Evolutionary conservation across 2,797 vertebrate genomes (phyloP).

Genomic region (Megaceryle alcyon): DNA sequence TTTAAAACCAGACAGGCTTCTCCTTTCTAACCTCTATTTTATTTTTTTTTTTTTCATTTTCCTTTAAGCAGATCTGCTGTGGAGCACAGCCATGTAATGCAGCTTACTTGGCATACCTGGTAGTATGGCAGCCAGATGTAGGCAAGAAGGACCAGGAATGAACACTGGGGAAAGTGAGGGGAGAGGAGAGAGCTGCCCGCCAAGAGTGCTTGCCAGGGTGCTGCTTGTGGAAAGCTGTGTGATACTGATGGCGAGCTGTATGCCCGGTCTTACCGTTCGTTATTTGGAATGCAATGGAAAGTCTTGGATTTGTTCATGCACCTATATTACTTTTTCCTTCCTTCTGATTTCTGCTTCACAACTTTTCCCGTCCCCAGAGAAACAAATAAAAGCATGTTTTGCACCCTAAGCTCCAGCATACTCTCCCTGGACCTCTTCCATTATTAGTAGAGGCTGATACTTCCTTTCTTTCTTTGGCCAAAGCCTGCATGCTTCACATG

Average conservation of each 20-base stretch:
- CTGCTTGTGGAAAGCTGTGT: not conserved
- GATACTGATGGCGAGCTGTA: not conserved
- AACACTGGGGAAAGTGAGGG: not conserved
- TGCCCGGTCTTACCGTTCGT: not conserved
- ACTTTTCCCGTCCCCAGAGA: not conserved
- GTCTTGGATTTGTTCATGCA: not conserved
- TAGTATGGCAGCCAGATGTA: not conserved
- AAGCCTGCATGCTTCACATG: conserved; percentile 29
- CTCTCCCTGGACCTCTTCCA: not conserved
- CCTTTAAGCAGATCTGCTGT: not conserved
- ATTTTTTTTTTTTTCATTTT: not conserved
- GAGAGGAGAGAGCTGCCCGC: not conserved
- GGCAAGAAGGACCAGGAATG: not conserved
- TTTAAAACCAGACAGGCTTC: not conserved
- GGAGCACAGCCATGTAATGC: fast-evolving
- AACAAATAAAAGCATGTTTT: not conserved
- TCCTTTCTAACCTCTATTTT: not conserved
- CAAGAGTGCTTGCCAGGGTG: not conserved
- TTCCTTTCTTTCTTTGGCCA: conserved; percentile 18
- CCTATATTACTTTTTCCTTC: not conserved
- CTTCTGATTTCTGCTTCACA: not conserved
- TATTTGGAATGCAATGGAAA: not conserved
- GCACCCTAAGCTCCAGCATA: not conserved
- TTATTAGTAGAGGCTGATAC: not conserved
- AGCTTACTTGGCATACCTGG: not conserved